Conservation (phyloP, 2,113 vertebrate genomes). For the Bostrychus sinensis region DNA sequence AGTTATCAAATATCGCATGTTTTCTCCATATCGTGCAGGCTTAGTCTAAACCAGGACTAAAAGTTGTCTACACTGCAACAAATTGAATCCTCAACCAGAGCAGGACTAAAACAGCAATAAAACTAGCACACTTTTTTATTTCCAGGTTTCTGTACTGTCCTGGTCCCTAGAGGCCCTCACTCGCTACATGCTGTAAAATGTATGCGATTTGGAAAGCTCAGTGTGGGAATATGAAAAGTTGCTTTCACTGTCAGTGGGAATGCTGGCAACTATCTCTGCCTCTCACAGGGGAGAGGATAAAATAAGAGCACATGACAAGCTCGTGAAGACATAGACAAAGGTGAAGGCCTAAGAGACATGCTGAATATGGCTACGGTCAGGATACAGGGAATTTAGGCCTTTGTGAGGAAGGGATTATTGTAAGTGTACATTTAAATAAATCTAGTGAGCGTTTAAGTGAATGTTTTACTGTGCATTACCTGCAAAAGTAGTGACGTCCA, state of each 20-base stretch:
- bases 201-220: slow-evolving; percentile 46
- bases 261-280: slow-evolving; percentile 35
- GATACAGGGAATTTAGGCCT: slow-evolving; percentile 15
- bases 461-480: slow-evolving; percentile 72
- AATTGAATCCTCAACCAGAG: no score
- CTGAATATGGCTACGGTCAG: slow-evolving; percentile 16
- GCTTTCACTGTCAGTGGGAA: slow-evolving; percentile 55
- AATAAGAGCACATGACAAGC: slow-evolving; percentile 54
- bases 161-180: slow-evolving; percentile 15
- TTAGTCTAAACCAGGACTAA: no score
- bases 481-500: slow-evolving; percentile 97
- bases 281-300: slow-evolving; percentile 64
- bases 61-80: no score
- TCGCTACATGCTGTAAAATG: slow-evolving; percentile 53
- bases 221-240: slow-evolving; percentile 57
- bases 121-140: slow-evolving; percentile 23
- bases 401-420: slow-evolving; percentile 10
- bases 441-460: no score
- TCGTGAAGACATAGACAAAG: slow-evolving; percentile 33
- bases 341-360: slow-evolving; percentile 36
- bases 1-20: no score
- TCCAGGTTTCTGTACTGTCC: slow-evolving; percentile 5
- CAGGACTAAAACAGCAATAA: no score
- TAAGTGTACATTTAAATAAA: background rate
- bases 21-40: no score